Base-by-base conservation (phyloP, 2,888 invertebrate genomes). In the Sesia apiformis region DNA sequence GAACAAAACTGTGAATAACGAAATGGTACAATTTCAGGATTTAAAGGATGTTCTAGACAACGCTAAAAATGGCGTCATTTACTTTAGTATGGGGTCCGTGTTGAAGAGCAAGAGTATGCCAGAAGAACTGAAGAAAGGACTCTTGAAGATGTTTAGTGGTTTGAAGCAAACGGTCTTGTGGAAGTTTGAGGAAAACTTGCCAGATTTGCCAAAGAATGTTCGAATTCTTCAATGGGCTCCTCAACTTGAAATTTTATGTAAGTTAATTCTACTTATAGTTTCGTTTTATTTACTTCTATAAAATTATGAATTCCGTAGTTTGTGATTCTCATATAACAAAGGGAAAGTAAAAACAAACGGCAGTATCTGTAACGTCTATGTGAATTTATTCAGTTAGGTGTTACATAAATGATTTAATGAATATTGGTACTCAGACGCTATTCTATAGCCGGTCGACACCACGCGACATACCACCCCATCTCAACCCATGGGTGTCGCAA, bases 51-150 rank as follows among this genome's bases (percentile, higher is more conserved):
- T 82, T 53, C 65, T 88, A 66, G 81, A 86, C 46, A 63, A 66
- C 4, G 71, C 86, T 0, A 68, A 70, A 43, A 55, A 86, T 46
- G 90, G 90, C 0, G 80, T 85, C 0, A 78, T 90, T 54, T 84
- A 78, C 66, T 88, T 90, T 63, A 89, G 88, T 54, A 66, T 90
- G 72, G 90, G 90, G 1, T 76, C 84, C 0, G 81, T 76, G 49
- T 60, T 84, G 39, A 74, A 77, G 52, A 80, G 81, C 53, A 74
- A 73, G n/a, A 63, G 71, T 0, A 66, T 88, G 57, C 76, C 86
- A 1, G 60, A 63, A 0, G 59, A 72, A 38, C 50, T 74, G 7
- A 76, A 74, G 49, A 55, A 60, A 39, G 63, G 61, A 0, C 57
- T 90, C 3, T 52, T 88, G 0, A 67, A 71, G 39, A 72, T 77